Percentiles rank a stretch among this genome's conserved stretches.
These are phyloP conservation scores for Catharus minimus DNA, from an alignment of 2,113 vertebrate species.

Conservation along the genomic window DNA sequence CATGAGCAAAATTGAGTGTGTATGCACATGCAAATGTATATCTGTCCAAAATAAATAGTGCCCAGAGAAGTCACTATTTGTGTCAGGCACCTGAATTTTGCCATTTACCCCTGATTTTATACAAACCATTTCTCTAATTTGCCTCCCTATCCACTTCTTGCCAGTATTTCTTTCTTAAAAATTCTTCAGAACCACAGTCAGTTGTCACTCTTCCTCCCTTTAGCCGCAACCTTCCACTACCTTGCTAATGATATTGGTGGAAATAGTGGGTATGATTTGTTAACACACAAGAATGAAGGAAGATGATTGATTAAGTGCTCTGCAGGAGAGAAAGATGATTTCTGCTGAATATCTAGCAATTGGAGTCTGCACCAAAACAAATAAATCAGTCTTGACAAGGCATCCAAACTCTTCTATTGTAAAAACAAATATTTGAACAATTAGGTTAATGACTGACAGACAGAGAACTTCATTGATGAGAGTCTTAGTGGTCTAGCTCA, in stretches of 20 bases:
- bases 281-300: neutral
- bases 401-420: constrained; percentile 32
- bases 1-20: neutral
- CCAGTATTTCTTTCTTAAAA: neutral
- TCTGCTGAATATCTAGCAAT: constrained; percentile 19
- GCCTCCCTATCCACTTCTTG: neutral
- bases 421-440: constrained; percentile 23
- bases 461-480: constrained; percentile 31
- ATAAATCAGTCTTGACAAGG: constrained; percentile 46
- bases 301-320: constrained; percentile 28
- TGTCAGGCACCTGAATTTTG: neutral
- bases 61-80: neutral
- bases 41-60: neutral
- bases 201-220: neutral
- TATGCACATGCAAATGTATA: neutral
- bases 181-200: neutral
- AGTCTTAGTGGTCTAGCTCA: neutral
- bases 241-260: neutral
- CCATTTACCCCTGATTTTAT: neutral
- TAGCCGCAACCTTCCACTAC: neutral
- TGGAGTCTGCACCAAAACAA: constrained; percentile 25
- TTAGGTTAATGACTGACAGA: neutral
- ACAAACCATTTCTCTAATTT: neutral
- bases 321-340: constrained; percentile 39
- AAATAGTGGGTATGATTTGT: neutral